A percentile compares a stretch with the other conserved stretches of the same genome.
Conservation (phyloP, 2,113 vertebrate species). For the Cyphomyrus plagiostoma region DNA sequence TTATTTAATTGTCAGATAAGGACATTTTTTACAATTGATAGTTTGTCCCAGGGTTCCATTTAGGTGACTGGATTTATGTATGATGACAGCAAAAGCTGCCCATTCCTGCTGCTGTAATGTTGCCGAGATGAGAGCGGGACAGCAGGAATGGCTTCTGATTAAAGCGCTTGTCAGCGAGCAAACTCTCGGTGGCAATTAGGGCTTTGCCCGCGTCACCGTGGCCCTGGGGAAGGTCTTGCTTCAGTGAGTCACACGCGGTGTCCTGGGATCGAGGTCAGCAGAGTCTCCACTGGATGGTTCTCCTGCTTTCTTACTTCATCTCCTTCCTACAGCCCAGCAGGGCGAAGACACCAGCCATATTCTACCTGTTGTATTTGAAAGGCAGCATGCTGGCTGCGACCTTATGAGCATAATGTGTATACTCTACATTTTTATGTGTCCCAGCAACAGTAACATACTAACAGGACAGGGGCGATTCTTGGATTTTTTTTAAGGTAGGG, state of each 20-base stretch:
- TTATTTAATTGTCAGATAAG: not conserved
- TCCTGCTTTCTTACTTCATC: not conserved
- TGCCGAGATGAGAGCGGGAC: constrained; percentile 16
- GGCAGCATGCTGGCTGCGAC: not conserved
- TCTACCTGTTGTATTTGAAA: not conserved
- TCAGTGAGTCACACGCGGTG: not conserved
- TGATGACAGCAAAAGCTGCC: not conserved
- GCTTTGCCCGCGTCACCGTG: constrained; percentile 13
- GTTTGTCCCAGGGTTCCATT: not conserved
- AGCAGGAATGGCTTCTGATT: constrained; percentile 29
- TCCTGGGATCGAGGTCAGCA: not conserved
- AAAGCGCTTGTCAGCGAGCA: constrained; percentile 29
- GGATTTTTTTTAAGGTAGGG: too few relatives aligned
- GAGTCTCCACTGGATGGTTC: not conserved
- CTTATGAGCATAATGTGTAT: not conserved
- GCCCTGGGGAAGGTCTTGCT: not conserved
- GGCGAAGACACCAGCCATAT: too few relatives aligned
- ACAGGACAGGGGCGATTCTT: too few relatives aligned
- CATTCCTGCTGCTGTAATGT: not conserved
- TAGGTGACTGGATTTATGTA: not conserved
- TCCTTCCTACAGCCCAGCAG: not conserved
- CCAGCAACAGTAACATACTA: not conserved
- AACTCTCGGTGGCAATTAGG: constrained; percentile 29
- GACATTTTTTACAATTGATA: not conserved
- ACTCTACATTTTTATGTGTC: not conserved